phyloP scores from a whole-genome alignment of 2,888 invertebrate genomes.

The Lysandra bellargus region DNA sequence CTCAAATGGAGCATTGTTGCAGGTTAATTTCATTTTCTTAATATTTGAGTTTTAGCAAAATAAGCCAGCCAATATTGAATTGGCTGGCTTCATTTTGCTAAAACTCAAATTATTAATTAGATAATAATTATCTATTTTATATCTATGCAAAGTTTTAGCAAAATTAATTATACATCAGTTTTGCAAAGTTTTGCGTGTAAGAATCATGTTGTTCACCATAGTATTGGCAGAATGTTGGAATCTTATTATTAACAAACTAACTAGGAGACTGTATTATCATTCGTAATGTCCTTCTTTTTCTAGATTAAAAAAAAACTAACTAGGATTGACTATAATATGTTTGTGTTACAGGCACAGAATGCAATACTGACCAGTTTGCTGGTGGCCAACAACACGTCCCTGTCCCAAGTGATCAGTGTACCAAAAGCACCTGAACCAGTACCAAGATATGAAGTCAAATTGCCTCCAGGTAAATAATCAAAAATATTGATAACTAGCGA shows the following conservation, averaged over 20 bases:
- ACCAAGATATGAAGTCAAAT: constrained; percentile 47
- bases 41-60: too few relatives aligned
- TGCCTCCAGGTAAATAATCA: constrained; percentile 56
- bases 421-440: constrained; percentile 37
- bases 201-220: too few relatives aligned
- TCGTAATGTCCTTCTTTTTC: too few relatives aligned
- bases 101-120: too few relatives aligned
- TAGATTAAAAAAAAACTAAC: neutral
- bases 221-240: too few relatives aligned
- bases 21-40: constrained; percentile 47
- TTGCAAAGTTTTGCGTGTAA: too few relatives aligned
- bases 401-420: constrained; percentile 40
- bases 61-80: too few relatives aligned
- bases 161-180: too few relatives aligned
- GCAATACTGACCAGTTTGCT: constrained; percentile 66
- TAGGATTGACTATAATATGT: neutral
- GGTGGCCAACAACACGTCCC: constrained; percentile 55
- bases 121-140: too few relatives aligned
- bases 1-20: constrained; percentile 54
- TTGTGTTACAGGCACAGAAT: constrained; percentile 62
- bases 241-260: neutral
- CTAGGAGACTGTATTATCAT: neutral
- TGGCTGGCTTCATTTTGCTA: too few relatives aligned
- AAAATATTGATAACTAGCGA: too few relatives aligned
- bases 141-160: too few relatives aligned